A percentile compares a stretch with the other conserved stretches of the same genome.
These are phyloP conservation scores for Eurois occulta DNA, from an alignment of 2,888 invertebrate species.

Conservation along the genomic window DNA sequence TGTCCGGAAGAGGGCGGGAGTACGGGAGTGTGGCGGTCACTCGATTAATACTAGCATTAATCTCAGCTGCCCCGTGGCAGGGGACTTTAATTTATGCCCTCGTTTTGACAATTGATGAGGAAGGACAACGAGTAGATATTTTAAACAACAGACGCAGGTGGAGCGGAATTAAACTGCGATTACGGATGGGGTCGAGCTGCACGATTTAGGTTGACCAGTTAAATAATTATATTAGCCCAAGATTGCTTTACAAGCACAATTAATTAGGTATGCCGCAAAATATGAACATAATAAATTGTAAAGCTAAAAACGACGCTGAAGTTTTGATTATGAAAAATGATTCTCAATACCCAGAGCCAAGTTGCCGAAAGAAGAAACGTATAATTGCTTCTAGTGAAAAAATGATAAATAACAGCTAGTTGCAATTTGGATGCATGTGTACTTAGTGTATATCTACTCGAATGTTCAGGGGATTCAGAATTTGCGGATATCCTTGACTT, in stretches of 20 bases:
- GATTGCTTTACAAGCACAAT: not conserved
- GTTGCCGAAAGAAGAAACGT: not conserved
- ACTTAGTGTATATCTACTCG: not conserved
- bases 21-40: constrained; percentile 83
- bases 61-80: constrained; percentile 81
- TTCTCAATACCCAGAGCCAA: not conserved
- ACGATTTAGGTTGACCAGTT: constrained; percentile 9
- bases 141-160: constrained; percentile 67
- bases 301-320: not conserved
- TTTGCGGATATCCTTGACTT: not conserved
- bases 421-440: not conserved
- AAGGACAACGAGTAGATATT: constrained; percentile 79
- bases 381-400: not conserved
- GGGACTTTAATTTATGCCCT: constrained; percentile 87
- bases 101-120: constrained; percentile 88
- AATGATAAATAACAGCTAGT: not conserved
- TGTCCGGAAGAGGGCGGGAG: constrained; percentile 61
- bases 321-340: not conserved
- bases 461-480: not conserved
- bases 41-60: constrained; percentile 90
- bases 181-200: constrained; percentile 13
- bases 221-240: not conserved
- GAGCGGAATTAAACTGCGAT: constrained; percentile 53
- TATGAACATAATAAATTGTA: not conserved
- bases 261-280: not conserved